phyloP scores from a whole-genome alignment of 2,797 vertebrate genomes.

The Liasis olivaceus region DNA sequence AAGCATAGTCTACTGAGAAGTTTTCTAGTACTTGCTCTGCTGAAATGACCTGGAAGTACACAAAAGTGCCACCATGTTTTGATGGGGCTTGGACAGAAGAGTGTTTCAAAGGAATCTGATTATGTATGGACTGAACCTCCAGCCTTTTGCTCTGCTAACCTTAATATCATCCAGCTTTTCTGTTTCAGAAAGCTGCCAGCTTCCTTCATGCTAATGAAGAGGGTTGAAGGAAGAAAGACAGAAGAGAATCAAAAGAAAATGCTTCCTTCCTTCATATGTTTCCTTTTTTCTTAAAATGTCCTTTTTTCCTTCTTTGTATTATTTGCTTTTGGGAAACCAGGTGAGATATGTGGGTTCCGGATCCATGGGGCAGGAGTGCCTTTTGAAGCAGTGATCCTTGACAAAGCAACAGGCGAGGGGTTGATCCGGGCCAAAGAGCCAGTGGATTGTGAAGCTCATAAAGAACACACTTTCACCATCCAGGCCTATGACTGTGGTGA shows the following conservation, averaged over 20 bases:
- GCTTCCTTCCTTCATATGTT: background rate
- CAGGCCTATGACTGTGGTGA: slow-evolving; percentile 99
- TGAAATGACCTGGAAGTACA: background rate
- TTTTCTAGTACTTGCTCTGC: background rate
- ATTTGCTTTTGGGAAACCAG: slow-evolving; percentile 67
- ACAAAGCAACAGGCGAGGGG: slow-evolving; percentile 95
- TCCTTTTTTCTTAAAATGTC: background rate
- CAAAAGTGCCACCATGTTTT: background rate
- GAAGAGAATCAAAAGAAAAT: background rate
- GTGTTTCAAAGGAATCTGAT: background rate
- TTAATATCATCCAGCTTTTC: background rate
- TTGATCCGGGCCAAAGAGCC: slow-evolving; percentile 95
- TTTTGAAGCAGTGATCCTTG: slow-evolving; percentile 96
- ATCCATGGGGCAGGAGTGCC: slow-evolving; percentile 92
- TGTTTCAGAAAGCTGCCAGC: background rate
- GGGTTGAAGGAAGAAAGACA: background rate
- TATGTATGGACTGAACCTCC: background rate
- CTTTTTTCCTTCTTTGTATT: background rate
- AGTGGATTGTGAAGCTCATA: slow-evolving; percentile 94
- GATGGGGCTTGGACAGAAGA: background rate
- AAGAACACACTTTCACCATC: slow-evolving; percentile 98
- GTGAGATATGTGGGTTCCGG: slow-evolving; percentile 97
- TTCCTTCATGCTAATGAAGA: background rate
- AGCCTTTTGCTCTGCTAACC: background rate
- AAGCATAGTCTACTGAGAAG: background rate